Evolutionary conservation across 2,113 vertebrate species (phyloP).

Genomic region (Tenebrosternarchus preto): DNA sequence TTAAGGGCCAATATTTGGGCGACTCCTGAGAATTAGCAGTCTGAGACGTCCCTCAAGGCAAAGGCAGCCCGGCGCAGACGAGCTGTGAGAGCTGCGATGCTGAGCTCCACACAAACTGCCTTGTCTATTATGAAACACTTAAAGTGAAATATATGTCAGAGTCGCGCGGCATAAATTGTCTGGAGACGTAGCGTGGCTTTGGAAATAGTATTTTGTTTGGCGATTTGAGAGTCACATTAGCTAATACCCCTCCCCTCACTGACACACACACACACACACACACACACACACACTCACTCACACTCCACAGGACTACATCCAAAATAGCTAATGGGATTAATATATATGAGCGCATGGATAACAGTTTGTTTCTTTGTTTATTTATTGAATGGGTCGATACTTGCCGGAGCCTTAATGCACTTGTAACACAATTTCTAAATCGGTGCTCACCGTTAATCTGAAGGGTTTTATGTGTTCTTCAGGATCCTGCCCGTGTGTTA

Average conservation of each 20-base stretch:
- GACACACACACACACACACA: background rate
- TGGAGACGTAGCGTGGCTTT: background rate
- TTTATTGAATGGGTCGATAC: slow-evolving; percentile 40
- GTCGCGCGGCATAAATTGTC: slow-evolving; percentile 28
- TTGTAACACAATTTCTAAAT: slow-evolving; percentile 39
- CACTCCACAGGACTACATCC: background rate
- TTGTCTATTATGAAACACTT: slow-evolving; percentile 36
- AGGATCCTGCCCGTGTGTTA: background rate
- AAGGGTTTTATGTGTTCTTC: slow-evolving; percentile 23
- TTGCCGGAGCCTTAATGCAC: slow-evolving; percentile 32
- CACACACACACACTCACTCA: no score
- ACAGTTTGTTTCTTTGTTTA: slow-evolving; percentile 39
- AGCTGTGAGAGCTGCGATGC: background rate
- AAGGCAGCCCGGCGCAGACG: background rate
- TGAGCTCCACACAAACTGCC: slow-evolving; percentile 19
- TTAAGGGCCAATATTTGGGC: slow-evolving; percentile 41
- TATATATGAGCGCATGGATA: slow-evolving; percentile 39
- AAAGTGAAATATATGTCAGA: slow-evolving; percentile 36
- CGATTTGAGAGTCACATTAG: slow-evolving; percentile 25
- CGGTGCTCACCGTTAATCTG: slow-evolving; percentile 35
- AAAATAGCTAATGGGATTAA: slow-evolving; percentile 36
- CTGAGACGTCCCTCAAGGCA: slow-evolving; percentile 18
- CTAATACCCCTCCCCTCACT: background rate
- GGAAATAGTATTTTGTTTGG: slow-evolving; percentile 15
- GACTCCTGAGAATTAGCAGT: slow-evolving; percentile 22